Evolutionary conservation across 2,113 vertebrate genomes (phyloP).

Genomic region (Pandion haliaetus): DNA sequence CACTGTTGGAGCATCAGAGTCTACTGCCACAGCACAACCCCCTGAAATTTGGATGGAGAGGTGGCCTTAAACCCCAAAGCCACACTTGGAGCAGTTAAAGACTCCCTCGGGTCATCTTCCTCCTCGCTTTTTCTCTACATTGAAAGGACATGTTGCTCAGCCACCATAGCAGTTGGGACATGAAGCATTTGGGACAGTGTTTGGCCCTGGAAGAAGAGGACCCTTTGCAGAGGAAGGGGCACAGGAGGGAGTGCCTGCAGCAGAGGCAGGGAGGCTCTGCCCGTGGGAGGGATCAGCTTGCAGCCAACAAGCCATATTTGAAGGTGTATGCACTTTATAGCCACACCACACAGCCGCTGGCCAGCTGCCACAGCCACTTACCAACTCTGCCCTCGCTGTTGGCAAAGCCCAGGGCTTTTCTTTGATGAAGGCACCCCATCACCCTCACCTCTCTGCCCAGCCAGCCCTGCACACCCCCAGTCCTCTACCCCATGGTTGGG

Average conservation of each 20-base stretch:
- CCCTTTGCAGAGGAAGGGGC: background rate
- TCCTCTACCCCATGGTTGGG: background rate
- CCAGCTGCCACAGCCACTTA: background rate
- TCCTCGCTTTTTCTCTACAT: background rate
- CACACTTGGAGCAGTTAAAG: background rate
- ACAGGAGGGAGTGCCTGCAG: accelerated
- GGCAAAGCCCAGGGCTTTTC: background rate
- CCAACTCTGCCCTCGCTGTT: accelerated
- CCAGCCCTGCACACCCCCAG: background rate
- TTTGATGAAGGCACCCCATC: background rate
- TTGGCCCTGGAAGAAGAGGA: background rate
- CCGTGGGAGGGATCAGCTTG: background rate
- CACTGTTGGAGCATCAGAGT: background rate
- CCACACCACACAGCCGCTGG: background rate
- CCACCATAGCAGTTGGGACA: background rate
- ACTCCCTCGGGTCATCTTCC: background rate
- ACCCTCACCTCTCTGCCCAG: background rate
- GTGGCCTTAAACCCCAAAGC: background rate
- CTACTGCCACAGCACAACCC: background rate
- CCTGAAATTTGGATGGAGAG: background rate
- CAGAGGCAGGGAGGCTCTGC: background rate
- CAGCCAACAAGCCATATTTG: background rate
- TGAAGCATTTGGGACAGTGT: background rate
- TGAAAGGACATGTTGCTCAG: background rate
- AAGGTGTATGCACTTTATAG: background rate